Conservation (phyloP, 2,113 vertebrate species). For the Acanthisitta chloris region DNA sequence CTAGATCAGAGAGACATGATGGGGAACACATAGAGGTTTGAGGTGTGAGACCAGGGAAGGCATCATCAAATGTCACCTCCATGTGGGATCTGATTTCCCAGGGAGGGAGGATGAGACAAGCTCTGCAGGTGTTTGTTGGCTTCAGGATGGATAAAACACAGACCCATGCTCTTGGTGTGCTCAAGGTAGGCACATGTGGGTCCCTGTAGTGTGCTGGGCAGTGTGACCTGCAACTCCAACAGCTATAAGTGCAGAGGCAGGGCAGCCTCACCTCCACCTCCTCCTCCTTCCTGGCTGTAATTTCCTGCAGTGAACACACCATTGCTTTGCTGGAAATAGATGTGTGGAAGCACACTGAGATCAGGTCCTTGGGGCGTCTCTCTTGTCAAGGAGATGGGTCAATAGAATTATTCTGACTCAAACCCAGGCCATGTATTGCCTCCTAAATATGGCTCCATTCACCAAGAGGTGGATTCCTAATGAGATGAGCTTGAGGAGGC, state of each 20-base stretch:
- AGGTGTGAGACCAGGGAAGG: neutral
- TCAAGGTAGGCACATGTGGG: neutral
- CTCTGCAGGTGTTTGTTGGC: neutral
- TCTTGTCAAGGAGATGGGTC: neutral
- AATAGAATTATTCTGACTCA: neutral
- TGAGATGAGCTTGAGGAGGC: neutral
- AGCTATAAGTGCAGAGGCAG: neutral
- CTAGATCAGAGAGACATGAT: accelerated
- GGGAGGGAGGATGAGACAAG: neutral
- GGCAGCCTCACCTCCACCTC: neutral
- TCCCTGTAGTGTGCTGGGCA: neutral
- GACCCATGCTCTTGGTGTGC: accelerated
- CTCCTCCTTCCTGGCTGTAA: neutral
- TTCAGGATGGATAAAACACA: neutral
- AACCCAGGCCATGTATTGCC: neutral
- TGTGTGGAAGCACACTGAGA: neutral
- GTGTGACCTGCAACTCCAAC: neutral
- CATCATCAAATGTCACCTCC: neutral
- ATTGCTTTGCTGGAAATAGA: neutral
- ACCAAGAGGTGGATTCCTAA: neutral
- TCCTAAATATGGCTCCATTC: neutral
- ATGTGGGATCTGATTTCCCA: neutral
- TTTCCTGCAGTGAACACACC: neutral
- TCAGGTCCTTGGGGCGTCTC: neutral
- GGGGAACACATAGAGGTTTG: neutral